Evolutionary conservation across 2,113 vertebrate species (phyloP), one percentile per base, ranked within the genome.

Genomic region (Sinocyclocheilus grahami): DNA sequence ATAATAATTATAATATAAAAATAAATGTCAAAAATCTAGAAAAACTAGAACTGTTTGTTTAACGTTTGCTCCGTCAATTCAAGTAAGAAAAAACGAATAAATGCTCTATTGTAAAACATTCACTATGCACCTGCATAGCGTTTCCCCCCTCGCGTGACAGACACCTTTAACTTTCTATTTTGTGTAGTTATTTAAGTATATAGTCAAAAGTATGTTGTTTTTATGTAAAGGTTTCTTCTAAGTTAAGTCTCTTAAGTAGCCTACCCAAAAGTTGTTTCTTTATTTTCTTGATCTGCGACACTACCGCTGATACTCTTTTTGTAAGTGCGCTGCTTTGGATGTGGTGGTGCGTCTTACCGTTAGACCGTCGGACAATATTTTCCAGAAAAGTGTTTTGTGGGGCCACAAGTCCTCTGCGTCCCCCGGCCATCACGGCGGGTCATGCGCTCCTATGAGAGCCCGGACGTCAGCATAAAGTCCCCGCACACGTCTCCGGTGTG

Each of bases 351-450:
- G 46, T 51, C 48, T 51, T 13, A 51, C 48, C 48, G 12, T 51
- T 51, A 51, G 48, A 51, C 11, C 48, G 11, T 12, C 48, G 48
- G 48, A 51, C 48, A 13, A 51, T 51, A 51, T 51, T 51, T 13
- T 51, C 48, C 48, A 51, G 48, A 51, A 51, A 51, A 51, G 48
- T 51, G 12, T 51, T 51, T 13, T 51, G 48, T 13, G 48, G 48
- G 48, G 48, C 48, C 48, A 51, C 48, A 1, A 51, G 48, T 51
- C 48, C 48, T 13, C 48, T 51, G 48, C 48, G 48, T 51, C 48
- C 48, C 48, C 48, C 48, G 48, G 48, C 48, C 48, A 51, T 51
- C 48, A 92, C 93, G 88, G 81, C 88, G 71, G 62, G 39, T 85
- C 88, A 82, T 86, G 51, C 76, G 67, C 63, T 80, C 81, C 81